phyloP scores from a whole-genome alignment of 2,113 vertebrate genomes.

The Bostrychus sinensis region DNA sequence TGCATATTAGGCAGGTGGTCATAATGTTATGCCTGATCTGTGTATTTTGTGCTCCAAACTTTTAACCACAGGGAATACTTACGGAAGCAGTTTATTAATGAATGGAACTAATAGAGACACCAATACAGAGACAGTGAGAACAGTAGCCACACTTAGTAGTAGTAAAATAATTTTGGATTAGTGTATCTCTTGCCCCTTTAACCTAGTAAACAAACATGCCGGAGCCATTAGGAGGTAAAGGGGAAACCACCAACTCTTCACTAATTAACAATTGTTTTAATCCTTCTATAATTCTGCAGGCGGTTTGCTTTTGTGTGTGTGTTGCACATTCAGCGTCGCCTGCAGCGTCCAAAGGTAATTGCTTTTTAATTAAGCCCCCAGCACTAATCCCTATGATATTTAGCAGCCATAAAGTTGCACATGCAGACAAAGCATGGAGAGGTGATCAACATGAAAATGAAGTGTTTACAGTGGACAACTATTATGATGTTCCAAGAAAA shows the following conservation, averaged over 20 bases:
- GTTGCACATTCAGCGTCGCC: conserved; percentile 44
- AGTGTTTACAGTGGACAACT: conserved; percentile 31
- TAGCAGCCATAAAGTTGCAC: conserved; percentile 51
- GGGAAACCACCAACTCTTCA: conserved; percentile 22
- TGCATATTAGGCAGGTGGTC: no score
- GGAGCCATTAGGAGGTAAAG: conserved; percentile 24
- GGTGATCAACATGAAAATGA: conserved; percentile 35
- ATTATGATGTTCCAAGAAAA: conserved; percentile 1
- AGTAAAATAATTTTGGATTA: conserved; percentile 13
- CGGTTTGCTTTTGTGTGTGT: conserved; percentile 36
- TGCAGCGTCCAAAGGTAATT: conserved; percentile 75
- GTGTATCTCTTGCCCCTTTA: conserved; percentile 46
- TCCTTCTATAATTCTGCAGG: conserved; percentile 56
- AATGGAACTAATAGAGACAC: conserved; percentile 1
- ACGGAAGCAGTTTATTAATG: no score
- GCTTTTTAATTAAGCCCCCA: conserved; percentile 80
- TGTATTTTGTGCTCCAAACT: no score
- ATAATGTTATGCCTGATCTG: no score
- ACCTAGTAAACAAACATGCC: conserved; percentile 50
- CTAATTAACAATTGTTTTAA: conserved; percentile 69
- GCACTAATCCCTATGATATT: conserved; percentile 78
- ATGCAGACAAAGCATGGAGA: conserved; percentile 21
- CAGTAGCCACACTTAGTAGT: conserved; percentile 2
- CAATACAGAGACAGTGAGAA: not conserved
- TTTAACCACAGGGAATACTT: no score